Conservation (phyloP, 2,797 vertebrate genomes). For the Botia almorhae region DNA sequence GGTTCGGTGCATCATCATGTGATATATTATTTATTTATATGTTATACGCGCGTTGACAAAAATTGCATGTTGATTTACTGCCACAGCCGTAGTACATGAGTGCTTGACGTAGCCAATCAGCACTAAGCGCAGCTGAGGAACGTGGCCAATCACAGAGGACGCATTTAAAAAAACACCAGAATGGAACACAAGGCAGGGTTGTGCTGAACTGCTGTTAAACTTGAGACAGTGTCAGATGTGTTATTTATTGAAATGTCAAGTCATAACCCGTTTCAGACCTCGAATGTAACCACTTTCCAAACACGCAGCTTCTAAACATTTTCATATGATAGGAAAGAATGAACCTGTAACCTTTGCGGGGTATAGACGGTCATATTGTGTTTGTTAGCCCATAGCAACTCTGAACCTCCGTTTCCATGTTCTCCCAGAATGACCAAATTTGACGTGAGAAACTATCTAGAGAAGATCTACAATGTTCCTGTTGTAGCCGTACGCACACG, state of each 20-base stretch:
- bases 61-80: too few relatives aligned
- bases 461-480: slow-evolving; percentile 89
- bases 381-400: slow-evolving; percentile 19
- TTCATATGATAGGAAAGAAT: slow-evolving; percentile 26
- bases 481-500: slow-evolving; percentile 89
- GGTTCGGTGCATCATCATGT: not conserved
- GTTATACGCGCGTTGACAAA: too few relatives aligned
- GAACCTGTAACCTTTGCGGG: not conserved
- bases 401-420: slow-evolving; percentile 18
- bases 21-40: too few relatives aligned
- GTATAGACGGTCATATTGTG: slow-evolving; percentile 11
- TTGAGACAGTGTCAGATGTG: not conserved
- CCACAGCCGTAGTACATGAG: too few relatives aligned
- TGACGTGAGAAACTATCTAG: slow-evolving; percentile 91
- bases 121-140: too few relatives aligned
- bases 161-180: not conserved
- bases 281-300: not conserved
- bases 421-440: slow-evolving; percentile 90
- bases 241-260: not conserved
- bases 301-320: not conserved
- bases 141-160: too few relatives aligned
- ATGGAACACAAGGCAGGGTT: not conserved
- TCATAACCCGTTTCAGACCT: not conserved
- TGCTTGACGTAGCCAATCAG: too few relatives aligned
- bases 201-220: not conserved